These are phyloP conservation scores for Megalops cyprinoides DNA, from an alignment of 2,797 vertebrate species.

Conservation along the genomic window DNA sequence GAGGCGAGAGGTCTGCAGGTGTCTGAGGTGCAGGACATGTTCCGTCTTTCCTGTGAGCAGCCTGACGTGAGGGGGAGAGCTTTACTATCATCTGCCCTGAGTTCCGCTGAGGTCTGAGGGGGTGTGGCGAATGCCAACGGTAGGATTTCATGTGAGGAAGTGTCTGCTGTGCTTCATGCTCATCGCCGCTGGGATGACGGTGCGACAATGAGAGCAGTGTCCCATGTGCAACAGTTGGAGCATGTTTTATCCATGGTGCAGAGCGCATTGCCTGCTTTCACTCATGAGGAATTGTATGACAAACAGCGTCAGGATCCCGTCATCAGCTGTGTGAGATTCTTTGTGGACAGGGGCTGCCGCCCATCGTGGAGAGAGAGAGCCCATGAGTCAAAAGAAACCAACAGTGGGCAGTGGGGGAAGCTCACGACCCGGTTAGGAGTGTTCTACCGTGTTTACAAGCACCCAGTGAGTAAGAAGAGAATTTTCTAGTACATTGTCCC, in stretches of 20 bases:
- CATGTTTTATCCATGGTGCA: background rate
- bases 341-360: background rate
- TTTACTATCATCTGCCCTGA: too few relatives aligned
- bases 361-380: background rate
- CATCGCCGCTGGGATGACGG: background rate
- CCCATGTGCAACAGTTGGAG: conserved; percentile 13
- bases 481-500: conserved; percentile 33
- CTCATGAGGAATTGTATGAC: background rate
- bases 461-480: conserved; percentile 12
- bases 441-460: conserved; percentile 29
- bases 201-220: background rate
- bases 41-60: conserved; percentile 1
- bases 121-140: too few relatives aligned
- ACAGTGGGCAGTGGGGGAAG: conserved; percentile 32
- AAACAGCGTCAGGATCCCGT: background rate
- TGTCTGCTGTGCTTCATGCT: background rate
- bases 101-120: too few relatives aligned
- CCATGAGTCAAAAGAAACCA: conserved; percentile 5
- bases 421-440: conserved; percentile 1
- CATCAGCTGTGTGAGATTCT: background rate
- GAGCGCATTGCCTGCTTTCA: background rate
- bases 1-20: background rate
- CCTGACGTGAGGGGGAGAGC: too few relatives aligned
- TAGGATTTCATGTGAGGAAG: background rate
- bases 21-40: conserved; percentile 3